Conservation (phyloP, 2,113 vertebrate species). For the Seriola rivoliana region DNA sequence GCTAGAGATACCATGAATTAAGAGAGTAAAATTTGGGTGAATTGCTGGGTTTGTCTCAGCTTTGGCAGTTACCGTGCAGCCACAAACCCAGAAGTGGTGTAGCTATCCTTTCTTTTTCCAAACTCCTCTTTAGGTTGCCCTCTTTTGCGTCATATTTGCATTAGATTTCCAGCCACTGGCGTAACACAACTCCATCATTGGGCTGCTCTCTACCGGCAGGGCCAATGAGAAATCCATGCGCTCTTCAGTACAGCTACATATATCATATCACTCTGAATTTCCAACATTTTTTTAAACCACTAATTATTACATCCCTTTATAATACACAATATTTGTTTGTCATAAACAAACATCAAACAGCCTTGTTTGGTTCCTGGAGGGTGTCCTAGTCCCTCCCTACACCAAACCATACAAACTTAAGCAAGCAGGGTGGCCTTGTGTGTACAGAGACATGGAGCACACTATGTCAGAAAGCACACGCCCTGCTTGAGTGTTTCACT, state of each 20-base stretch:
- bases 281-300: constrained; percentile 6
- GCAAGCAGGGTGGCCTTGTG: background rate
- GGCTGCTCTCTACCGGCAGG: constrained; percentile 52
- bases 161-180: constrained; percentile 78
- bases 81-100: constrained; percentile 76
- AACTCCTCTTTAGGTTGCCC: constrained; percentile 79
- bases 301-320: background rate
- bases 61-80: constrained; percentile 76
- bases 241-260: constrained; percentile 42
- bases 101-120: constrained; percentile 82
- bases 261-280: constrained; percentile 18
- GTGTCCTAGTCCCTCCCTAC: background rate
- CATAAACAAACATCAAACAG: background rate
- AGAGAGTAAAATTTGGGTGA: constrained; percentile 74
- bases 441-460: background rate
- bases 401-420: background rate
- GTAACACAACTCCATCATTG: constrained; percentile 72
- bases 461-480: constrained; percentile 6
- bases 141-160: constrained; percentile 83
- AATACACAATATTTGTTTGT: constrained; percentile 12
- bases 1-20: constrained; percentile 80
- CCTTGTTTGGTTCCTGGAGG: background rate
- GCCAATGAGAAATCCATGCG: constrained; percentile 68
- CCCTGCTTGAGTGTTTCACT: background rate
- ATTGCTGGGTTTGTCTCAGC: constrained; percentile 81